A percentile compares a stretch with the other conserved stretches of the same genome.
Evolutionary conservation across 2,113 vertebrate species (phyloP).

Genomic region (Melanocharis versteri): DNA sequence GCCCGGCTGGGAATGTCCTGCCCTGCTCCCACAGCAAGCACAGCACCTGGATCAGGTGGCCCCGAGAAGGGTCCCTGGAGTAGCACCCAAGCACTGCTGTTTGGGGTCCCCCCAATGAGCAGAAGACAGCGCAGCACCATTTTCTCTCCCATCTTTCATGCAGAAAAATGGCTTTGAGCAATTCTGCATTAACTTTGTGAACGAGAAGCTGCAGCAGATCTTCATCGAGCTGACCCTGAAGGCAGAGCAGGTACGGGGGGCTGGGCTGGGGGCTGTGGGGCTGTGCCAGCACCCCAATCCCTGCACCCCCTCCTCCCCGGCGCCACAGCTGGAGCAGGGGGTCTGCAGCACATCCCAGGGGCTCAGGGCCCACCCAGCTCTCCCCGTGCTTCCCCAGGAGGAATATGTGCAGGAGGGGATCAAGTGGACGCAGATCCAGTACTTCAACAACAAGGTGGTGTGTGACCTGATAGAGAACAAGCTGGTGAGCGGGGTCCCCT

Average conservation of each 20-base stretch:
- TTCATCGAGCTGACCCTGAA: constrained; percentile 97
- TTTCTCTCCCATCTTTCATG: neutral
- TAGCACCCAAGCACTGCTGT: neutral
- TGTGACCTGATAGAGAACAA: constrained; percentile 99
- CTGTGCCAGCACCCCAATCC: neutral
- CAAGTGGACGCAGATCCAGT: constrained; percentile 93
- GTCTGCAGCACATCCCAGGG: neutral
- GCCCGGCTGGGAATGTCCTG: neutral
- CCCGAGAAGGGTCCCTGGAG: neutral
- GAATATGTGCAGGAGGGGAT: constrained; percentile 97
- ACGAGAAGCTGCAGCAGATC: constrained; percentile 97
- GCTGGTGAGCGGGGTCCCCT: constrained; percentile 75
- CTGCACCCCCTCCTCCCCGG: rapidly evolving
- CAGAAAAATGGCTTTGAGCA: constrained; percentile 98
- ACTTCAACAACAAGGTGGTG: constrained; percentile 98
- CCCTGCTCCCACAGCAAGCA: neutral
- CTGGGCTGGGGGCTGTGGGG: neutral
- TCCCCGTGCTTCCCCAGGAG: constrained; percentile 76
- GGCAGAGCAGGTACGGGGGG: constrained; percentile 86
- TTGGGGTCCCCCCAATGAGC: rapidly evolving
- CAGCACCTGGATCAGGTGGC: neutral
- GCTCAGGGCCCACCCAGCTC: rapidly evolving
- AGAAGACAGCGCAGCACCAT: neutral
- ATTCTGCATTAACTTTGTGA: constrained; percentile 99
- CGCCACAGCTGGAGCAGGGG: neutral